A percentile compares a stretch with the other conserved stretches of the same genome.
phyloP scores from a whole-genome alignment of 2,888 invertebrate genomes.

The Monochamus alternatus region DNA sequence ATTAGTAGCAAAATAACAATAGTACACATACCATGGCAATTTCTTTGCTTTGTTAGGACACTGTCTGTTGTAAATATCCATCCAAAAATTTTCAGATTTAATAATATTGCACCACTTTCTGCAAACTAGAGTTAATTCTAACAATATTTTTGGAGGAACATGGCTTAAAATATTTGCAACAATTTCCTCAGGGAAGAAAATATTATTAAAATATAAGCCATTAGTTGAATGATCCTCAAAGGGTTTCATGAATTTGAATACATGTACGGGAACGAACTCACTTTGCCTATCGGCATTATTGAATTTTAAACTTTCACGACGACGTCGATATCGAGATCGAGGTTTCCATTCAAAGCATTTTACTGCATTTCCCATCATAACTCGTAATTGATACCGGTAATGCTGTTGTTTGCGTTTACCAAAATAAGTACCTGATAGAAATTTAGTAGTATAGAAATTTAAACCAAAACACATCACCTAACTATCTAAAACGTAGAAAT shows the following conservation, averaged over 20 bases:
- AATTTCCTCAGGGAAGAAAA: conserved; percentile 72
- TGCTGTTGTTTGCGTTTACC: no score
- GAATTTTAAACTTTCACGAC: background rate
- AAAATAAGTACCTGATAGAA: no score
- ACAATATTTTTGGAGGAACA: conserved; percentile 66
- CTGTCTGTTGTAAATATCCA: conserved; percentile 54
- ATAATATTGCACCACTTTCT: conserved; percentile 72
- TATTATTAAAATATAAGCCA: conserved; percentile 65
- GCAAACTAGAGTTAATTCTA: conserved; percentile 71
- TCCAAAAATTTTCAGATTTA: conserved; percentile 64
- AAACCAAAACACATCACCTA: no score
- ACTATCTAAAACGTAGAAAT: no score
- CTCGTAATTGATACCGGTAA: no score
- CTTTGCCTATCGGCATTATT: no score
- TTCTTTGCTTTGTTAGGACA: conserved; percentile 57
- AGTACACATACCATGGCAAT: conserved; percentile 63
- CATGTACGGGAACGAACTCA: conserved; percentile 11
- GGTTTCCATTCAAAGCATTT: background rate
- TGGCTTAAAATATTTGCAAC: conserved; percentile 69
- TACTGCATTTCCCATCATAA: background rate
- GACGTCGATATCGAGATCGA: no score
- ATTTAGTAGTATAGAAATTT: no score
- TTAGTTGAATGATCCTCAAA: conserved; percentile 55
- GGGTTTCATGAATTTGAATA: conserved; percentile 26
- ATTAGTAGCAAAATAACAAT: conserved; percentile 66